These are phyloP conservation scores for Pelecanus crispus DNA, from an alignment of 2,113 vertebrate species.

Conservation along the genomic window DNA sequence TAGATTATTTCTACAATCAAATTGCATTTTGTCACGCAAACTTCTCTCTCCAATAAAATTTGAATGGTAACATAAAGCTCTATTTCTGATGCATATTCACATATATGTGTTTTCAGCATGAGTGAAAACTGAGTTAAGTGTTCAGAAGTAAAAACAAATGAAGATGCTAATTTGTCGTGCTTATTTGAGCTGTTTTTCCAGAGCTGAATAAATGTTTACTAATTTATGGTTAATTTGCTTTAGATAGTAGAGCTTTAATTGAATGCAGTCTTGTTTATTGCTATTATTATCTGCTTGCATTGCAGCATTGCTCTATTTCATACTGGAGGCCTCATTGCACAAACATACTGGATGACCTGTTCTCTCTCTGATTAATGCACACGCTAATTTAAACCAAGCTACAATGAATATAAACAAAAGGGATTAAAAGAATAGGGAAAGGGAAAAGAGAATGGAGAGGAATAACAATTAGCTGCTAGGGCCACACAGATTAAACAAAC, in stretches of 20 bases:
- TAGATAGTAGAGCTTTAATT: not conserved
- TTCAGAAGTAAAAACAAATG: not conserved
- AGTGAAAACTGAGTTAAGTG: not conserved
- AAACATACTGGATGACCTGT: not conserved
- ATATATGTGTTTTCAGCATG: not conserved
- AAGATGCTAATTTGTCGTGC: not conserved
- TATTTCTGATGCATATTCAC: not conserved
- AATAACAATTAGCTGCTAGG: not conserved
- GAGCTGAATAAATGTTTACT: not conserved
- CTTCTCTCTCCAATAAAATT: not conserved
- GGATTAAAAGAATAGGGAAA: not conserved
- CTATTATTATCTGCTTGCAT: not conserved
- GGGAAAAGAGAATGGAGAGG: not conserved
- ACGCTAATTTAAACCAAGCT: not conserved
- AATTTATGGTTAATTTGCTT: constrained; percentile 25
- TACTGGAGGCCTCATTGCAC: not conserved
- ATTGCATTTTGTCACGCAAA: constrained; percentile 52
- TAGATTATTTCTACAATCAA: constrained; percentile 47
- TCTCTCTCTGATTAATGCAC: not conserved
- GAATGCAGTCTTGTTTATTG: not conserved
- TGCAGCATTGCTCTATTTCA: not conserved
- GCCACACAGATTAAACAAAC: not conserved
- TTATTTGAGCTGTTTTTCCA: not conserved
- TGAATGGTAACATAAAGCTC: not conserved
- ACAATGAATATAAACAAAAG: not conserved